Percentiles rank a stretch among this genome's conserved stretches.
Evolutionary conservation across 1,140 invertebrate species (phyloP).

Genomic region (Tetranychus urticae): DNA sequence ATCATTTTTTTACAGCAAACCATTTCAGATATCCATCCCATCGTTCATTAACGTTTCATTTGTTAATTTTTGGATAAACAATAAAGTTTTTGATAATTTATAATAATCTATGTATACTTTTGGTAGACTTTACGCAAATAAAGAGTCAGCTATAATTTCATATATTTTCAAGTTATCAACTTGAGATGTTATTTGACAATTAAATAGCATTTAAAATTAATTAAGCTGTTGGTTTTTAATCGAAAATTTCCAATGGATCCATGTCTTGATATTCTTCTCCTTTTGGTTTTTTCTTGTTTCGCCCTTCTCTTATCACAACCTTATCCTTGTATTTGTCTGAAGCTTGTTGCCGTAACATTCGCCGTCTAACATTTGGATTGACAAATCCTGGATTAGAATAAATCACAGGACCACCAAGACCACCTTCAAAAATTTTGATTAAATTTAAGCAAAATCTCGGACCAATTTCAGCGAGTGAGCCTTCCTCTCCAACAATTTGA

Average conservation of each 20-base stretch:
- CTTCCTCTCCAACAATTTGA: constrained; percentile 88
- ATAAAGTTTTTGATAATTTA: too few relatives aligned
- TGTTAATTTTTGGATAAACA: too few relatives aligned
- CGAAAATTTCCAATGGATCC: constrained; percentile 1
- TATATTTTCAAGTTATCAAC: too few relatives aligned
- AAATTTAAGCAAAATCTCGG: constrained; percentile 78
- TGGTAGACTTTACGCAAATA: too few relatives aligned
- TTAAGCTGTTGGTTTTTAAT: too few relatives aligned
- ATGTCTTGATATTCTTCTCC: constrained; percentile 11
- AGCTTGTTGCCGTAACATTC: constrained; percentile 32
- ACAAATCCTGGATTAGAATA: constrained; percentile 86
- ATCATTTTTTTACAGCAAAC: too few relatives aligned
- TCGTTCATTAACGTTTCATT: too few relatives aligned
- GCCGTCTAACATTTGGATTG: constrained; percentile 51
- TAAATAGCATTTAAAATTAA: too few relatives aligned
- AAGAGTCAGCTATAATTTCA: too few relatives aligned
- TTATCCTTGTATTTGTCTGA: constrained; percentile 49
- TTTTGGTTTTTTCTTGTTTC: constrained; percentile 39
- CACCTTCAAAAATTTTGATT: constrained; percentile 73
- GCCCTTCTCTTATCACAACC: constrained; percentile 47
- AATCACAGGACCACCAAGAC: constrained; percentile 68
- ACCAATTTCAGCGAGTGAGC: constrained; percentile 80
- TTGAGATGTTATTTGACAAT: too few relatives aligned
- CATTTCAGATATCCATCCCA: too few relatives aligned
- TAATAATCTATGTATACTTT: too few relatives aligned